phyloP scores from a whole-genome alignment of 2,797 vertebrate species.

The Darevskia mixta region DNA sequence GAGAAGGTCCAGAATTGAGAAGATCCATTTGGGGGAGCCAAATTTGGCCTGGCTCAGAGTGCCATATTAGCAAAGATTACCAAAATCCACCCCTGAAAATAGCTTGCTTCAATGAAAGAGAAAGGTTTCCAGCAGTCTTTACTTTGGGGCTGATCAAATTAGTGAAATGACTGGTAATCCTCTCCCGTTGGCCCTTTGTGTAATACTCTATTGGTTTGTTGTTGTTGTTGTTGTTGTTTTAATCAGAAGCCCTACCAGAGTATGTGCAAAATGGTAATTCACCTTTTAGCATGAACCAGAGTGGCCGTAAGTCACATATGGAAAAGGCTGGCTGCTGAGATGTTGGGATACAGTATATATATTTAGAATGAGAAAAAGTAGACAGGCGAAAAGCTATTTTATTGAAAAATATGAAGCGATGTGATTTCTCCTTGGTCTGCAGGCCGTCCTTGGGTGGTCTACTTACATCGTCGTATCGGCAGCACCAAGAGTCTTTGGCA shows the following conservation, averaged over 20 bases:
- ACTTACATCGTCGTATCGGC: slow-evolving; percentile 92
- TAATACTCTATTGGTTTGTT: not conserved
- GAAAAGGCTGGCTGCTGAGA: not conserved
- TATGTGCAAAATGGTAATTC: not conserved
- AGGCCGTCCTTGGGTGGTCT: slow-evolving; percentile 88
- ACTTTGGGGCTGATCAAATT: too few species aligned
- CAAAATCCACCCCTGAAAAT: too few species aligned
- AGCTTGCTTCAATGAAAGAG: too few species aligned
- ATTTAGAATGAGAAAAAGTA: not conserved
- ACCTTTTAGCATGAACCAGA: not conserved
- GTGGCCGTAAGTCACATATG: not conserved
- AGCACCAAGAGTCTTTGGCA: slow-evolving; percentile 95
- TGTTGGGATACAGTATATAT: not conserved
- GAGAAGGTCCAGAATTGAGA: too few species aligned
- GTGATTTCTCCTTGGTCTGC: slow-evolving; percentile 53
- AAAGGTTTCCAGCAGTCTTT: too few species aligned
- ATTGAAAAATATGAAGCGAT: slow-evolving; percentile 41
- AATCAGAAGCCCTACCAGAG: not conserved
- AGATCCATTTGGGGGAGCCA: too few species aligned
- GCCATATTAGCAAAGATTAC: too few species aligned
- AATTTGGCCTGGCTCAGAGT: too few species aligned
- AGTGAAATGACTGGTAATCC: not conserved
- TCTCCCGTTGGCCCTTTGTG: not conserved
- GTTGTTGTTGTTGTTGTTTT: not conserved
- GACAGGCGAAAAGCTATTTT: not conserved